Conservation (phyloP, 2,797 vertebrate genomes). For the Myotis findleyi region DNA sequence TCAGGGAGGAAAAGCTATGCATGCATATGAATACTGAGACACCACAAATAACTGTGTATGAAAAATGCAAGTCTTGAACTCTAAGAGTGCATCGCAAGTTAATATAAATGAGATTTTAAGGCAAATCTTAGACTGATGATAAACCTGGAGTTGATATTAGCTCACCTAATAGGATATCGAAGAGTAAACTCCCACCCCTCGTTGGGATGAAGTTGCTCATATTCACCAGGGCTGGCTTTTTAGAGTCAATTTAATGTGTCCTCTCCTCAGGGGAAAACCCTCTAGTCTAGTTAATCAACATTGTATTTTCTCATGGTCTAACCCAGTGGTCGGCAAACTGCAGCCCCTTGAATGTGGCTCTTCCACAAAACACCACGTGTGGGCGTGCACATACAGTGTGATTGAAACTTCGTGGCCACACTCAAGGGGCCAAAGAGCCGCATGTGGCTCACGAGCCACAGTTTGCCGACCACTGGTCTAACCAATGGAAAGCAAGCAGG, state of each 20-base stretch:
- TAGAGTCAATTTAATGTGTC: neutral
- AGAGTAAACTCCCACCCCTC: neutral
- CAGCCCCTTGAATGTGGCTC: too few relatives aligned
- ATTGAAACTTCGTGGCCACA: too few relatives aligned
- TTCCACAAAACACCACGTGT: too few relatives aligned
- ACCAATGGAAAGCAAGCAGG: neutral
- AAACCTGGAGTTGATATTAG: neutral
- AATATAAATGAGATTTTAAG: neutral
- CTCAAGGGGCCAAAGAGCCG: too few relatives aligned
- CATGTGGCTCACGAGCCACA: too few relatives aligned
- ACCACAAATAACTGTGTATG: neutral
- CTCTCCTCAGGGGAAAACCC: neutral
- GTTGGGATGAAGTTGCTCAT: neutral
- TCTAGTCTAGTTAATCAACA: neutral
- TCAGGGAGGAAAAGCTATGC: slow-evolving; percentile 51
- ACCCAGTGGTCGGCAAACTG: too few relatives aligned
- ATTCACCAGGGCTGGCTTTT: neutral
- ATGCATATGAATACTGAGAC: neutral
- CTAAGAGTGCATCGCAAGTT: neutral
- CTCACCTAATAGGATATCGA: neutral
- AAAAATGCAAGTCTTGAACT: neutral
- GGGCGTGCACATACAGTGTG: too few relatives aligned
- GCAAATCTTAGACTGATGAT: neutral
- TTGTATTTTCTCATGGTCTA: neutral
- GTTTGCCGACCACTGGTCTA: neutral